phyloP scores from a whole-genome alignment of 2,797 vertebrate genomes.

The Clarias pachynema region DNA sequence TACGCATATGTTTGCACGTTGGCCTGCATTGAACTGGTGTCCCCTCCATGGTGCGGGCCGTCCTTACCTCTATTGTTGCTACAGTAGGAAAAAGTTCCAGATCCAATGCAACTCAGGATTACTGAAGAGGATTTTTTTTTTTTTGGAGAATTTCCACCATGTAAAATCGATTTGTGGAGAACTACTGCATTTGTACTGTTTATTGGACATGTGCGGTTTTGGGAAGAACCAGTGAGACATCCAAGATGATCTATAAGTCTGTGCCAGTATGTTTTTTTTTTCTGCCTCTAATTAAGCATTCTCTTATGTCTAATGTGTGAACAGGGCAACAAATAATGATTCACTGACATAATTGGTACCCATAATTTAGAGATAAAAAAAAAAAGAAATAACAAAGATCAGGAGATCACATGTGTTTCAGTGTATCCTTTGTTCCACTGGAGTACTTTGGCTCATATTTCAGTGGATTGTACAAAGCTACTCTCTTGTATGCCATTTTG shows the following conservation, averaged over 20 bases:
- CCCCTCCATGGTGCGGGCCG: not conserved
- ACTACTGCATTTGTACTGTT: not conserved
- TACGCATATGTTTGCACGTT: not conserved
- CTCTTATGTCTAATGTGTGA: conserved; percentile 17
- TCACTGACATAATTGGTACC: not conserved
- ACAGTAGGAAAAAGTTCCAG: not conserved
- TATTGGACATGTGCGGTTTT: not conserved
- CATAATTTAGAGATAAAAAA: conserved; percentile 8
- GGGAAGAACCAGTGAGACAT: not conserved
- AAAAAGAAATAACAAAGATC: not conserved
- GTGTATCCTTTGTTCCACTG: conserved; percentile 61
- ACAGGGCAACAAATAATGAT: conserved; percentile 27
- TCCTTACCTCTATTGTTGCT: not conserved
- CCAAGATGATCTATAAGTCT: not conserved
- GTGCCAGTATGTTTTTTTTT: not conserved
- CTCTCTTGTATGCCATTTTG: conserved; percentile 60
- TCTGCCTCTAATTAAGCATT: conserved; percentile 7
- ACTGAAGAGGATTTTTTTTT: not conserved
- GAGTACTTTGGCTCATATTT: conserved; percentile 28
- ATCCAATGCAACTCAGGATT: not conserved
- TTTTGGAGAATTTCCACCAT: not conserved
- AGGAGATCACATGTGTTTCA: conserved; percentile 55
- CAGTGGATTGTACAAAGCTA: conserved; percentile 24
- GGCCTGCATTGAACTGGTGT: not conserved
- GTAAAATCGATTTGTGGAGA: not conserved